Evolutionary conservation across 2,888 invertebrate species (phyloP).

Genomic region (Hecatera dysodea): DNA sequence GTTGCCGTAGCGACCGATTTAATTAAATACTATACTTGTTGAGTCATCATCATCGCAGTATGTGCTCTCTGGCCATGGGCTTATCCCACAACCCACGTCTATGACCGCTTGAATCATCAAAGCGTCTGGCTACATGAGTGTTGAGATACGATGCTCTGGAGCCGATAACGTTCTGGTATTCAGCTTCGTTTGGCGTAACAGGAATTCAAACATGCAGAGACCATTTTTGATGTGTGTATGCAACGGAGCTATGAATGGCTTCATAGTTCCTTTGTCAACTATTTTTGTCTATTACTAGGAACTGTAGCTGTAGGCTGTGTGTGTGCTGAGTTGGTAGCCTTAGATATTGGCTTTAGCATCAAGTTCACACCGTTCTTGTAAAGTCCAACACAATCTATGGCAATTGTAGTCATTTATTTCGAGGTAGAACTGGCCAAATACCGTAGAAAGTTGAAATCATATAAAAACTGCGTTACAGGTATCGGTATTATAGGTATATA

Average conservation of each 20-base stretch:
- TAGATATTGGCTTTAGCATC: neutral
- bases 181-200: neutral
- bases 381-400: neutral
- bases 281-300: neutral
- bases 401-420: constrained; percentile 8
- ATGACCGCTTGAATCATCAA: constrained; percentile 22
- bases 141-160: neutral
- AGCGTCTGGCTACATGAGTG: neutral
- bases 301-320: neutral
- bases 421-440: neutral
- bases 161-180: neutral
- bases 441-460: constrained; percentile 10
- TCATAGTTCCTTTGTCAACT: neutral
- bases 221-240: neutral
- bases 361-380: neutral
- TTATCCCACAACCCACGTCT: constrained; percentile 15
- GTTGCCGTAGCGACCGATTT: constrained; percentile 8
- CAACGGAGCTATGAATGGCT: no score
- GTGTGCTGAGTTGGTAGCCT: neutral
- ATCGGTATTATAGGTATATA: constrained; percentile 1
- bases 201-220: neutral
- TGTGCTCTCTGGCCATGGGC: constrained; percentile 13
- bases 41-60: constrained; percentile 22
- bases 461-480: constrained; percentile 3
- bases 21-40: constrained; percentile 1